Evolutionary conservation across 1,140 invertebrate genomes (phyloP).

Genomic region (Brevipalpus yothersi): DNA sequence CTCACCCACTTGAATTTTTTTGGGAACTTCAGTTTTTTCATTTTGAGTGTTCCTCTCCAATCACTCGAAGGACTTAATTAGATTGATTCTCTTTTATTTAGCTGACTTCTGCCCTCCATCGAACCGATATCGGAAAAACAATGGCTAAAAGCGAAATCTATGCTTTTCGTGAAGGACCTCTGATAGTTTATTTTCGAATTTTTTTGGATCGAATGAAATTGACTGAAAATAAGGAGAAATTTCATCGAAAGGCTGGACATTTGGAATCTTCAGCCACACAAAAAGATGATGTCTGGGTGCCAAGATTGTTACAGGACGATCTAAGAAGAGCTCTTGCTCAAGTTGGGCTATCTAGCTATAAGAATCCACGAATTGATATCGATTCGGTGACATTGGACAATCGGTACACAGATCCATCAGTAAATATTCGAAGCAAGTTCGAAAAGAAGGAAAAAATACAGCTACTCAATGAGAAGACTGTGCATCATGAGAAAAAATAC

Average conservation of each 20-base stretch:
- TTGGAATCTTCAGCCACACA: constrained; percentile 15
- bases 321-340: neutral
- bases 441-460: no score
- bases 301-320: neutral
- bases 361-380: neutral
- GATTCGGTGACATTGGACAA: neutral
- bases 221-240: constrained; percentile 20
- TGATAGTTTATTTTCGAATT: constrained; percentile 45
- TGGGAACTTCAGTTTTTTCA: no score
- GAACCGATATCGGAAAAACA: constrained; percentile 30
- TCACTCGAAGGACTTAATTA: neutral
- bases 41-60: no score
- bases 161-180: constrained; percentile 34
- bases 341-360: neutral
- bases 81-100: constrained; percentile 13
- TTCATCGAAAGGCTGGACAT: neutral
- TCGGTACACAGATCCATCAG: neutral
- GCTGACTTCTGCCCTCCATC: constrained; percentile 24
- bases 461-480: no score
- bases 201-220: constrained; percentile 46
- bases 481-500: no score
- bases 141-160: constrained; percentile 35
- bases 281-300: neutral
- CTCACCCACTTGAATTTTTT: no score
- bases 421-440: no score